A percentile compares a stretch with the other conserved stretches of the same genome.
These are phyloP conservation scores for Balaeniceps rex DNA, from an alignment of 2,113 vertebrate species.

Conservation along the genomic window DNA sequence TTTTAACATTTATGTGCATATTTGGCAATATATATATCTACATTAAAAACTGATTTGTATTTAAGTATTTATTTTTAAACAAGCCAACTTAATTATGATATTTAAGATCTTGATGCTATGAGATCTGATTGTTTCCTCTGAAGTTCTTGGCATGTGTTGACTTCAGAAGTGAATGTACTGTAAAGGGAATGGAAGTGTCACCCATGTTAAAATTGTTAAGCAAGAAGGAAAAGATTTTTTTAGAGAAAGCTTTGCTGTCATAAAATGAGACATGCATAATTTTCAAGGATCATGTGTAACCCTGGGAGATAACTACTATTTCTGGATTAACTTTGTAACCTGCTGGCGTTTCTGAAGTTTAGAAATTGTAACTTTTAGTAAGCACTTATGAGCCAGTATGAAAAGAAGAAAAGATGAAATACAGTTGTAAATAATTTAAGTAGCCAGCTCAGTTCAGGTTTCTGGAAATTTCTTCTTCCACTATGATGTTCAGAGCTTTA, in stretches of 20 bases:
- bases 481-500: neutral
- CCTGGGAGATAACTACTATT: neutral
- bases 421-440: neutral
- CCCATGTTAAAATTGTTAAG: neutral
- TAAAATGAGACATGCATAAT: neutral
- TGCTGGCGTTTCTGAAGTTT: neutral
- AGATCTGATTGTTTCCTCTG: neutral
- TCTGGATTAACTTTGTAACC: neutral
- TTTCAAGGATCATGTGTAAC: neutral
- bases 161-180: neutral
- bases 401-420: neutral
- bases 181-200: neutral
- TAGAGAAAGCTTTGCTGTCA: neutral
- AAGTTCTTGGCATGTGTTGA: neutral
- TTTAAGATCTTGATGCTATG: neutral
- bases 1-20: neutral
- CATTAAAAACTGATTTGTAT: neutral
- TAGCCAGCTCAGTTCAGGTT: neutral
- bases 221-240: neutral
- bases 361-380: neutral
- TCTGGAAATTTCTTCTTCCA: neutral
- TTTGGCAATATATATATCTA: neutral
- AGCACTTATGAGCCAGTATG: neutral
- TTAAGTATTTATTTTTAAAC: neutral
- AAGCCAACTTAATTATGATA: neutral